Evolutionary conservation across 2,888 invertebrate genomes (phyloP), one percentile per base, ranked within the genome.

Genomic region (Phortica okadai): DNA sequence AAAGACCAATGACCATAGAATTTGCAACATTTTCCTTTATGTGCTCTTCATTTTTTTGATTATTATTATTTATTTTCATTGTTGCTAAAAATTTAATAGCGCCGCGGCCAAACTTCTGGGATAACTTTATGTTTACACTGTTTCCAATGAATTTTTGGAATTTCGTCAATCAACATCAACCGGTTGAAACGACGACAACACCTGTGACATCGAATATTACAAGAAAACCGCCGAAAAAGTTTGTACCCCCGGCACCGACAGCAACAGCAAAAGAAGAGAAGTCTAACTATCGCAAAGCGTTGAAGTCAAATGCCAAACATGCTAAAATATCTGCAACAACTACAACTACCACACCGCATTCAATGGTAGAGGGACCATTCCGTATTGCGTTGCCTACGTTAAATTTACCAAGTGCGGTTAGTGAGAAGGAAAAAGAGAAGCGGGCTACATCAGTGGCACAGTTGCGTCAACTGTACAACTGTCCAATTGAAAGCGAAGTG

Each of bases 401-500:
- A 1, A 89, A 77, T 4, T 84, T 90, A 69, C 82, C 81, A 42
- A 80, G 73, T 16, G 73, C 76, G 0, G 77, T 25, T 8, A 59
- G 2, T 7, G 84, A 88, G 5, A 93, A 93, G 41, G 92, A 93
- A 81, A 90, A 87, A 82, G 87, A 83, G 41, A 91, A 83, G 78
- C 88, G 79, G 14, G 83, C 84, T 4, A 78, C 85, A 2, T 16
- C 21, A 50, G 77, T 72, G 0, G 81, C 74, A 8, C 83, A 84
- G 76, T 80, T 90, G n/a, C 84, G 90, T 0, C 82, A 84, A 25
- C 83, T 85, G 11, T 88, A 88, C 67, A 82, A 86, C 73, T 93
- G 93, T 72, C 92, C 92, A 2, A 89, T 89, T 3, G 92, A 92
- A 81, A 93, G 90, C 91, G 91, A 91, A 77, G 90, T 91, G 16